phyloP scores from a whole-genome alignment of 2,888 invertebrate species.

The Hedychridium roseum region DNA sequence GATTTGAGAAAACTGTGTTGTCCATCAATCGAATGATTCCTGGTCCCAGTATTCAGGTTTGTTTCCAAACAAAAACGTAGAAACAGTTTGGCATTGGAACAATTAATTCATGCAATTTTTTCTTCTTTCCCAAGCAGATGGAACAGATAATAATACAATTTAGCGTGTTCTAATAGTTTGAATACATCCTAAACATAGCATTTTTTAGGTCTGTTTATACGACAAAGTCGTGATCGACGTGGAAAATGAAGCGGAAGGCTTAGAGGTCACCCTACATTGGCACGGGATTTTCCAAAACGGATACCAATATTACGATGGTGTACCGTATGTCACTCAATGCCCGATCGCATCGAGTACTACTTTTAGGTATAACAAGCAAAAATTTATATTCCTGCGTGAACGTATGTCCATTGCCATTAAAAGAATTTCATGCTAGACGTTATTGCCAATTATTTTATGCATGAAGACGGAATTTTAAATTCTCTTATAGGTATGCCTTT shows the following conservation, averaged over 20 bases:
- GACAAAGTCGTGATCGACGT: constrained; percentile 89
- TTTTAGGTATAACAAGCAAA: constrained; percentile 69
- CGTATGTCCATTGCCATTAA: background rate
- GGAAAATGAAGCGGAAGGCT: constrained; percentile 84
- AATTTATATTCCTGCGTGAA: background rate
- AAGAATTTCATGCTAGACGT: no score
- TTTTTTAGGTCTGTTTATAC: constrained; percentile 80
- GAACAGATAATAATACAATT: no score
- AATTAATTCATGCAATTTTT: background rate
- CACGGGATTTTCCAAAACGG: constrained; percentile 87
- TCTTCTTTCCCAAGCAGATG: background rate
- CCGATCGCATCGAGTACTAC: constrained; percentile 86
- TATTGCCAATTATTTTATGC: background rate
- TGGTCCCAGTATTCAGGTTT: constrained; percentile 86
- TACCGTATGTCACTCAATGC: constrained; percentile 88
- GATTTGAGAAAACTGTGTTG: constrained; percentile 83
- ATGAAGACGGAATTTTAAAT: background rate
- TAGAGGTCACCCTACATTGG: constrained; percentile 91
- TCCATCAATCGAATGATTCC: constrained; percentile 88
- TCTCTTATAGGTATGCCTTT: constrained; percentile 28
- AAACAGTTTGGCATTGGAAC: background rate
- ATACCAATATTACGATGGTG: constrained; percentile 88
- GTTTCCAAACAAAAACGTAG: background rate
- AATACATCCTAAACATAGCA: constrained; percentile 49
- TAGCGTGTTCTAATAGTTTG: background rate